phyloP scores from a whole-genome alignment of 2,797 vertebrate genomes.

The Parambassis ranga region DNA sequence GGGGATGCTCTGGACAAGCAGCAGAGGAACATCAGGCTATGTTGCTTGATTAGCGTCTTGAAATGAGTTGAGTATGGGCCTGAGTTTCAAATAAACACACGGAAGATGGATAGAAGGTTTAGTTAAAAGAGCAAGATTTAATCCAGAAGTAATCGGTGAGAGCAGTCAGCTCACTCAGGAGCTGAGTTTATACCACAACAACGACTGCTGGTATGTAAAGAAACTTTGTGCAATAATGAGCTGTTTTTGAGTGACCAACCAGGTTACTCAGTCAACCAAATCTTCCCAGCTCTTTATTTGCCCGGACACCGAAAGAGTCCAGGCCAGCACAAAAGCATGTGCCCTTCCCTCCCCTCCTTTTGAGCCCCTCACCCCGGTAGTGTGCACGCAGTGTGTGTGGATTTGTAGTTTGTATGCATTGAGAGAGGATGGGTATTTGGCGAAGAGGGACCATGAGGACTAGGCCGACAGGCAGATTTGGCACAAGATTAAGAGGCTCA shows the following conservation, averaged over 20 bases:
- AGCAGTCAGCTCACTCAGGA: not conserved
- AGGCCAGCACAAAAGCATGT: slow-evolving; percentile 63
- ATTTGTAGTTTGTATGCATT: slow-evolving; percentile 37
- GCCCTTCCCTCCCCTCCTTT: slow-evolving; percentile 42
- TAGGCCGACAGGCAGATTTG: slow-evolving; percentile 47
- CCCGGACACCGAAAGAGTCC: slow-evolving; percentile 43
- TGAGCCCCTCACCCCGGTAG: slow-evolving; percentile 58
- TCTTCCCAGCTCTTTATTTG: slow-evolving; percentile 55
- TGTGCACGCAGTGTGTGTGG: slow-evolving; percentile 41
- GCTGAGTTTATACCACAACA: slow-evolving; percentile 39
- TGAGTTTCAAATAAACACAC: not conserved
- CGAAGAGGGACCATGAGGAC: slow-evolving; percentile 44
- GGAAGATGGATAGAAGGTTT: too few relatives aligned
- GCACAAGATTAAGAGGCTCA: slow-evolving; percentile 54
- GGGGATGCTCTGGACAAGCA: not conserved
- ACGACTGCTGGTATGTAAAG: slow-evolving; percentile 39
- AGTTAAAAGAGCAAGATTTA: too few relatives aligned
- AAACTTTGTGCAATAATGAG: slow-evolving; percentile 46
- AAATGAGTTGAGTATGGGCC: not conserved
- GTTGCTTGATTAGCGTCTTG: slow-evolving; percentile 8
- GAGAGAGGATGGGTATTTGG: slow-evolving; percentile 47
- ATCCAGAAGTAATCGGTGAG: too few relatives aligned
- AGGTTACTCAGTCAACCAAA: slow-evolving; percentile 70
- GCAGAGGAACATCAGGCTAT: not conserved
- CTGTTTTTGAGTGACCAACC: slow-evolving; percentile 29